Base-by-base conservation (phyloP, 2,888 invertebrate genomes). In the Microctonus hyperodae region DNA sequence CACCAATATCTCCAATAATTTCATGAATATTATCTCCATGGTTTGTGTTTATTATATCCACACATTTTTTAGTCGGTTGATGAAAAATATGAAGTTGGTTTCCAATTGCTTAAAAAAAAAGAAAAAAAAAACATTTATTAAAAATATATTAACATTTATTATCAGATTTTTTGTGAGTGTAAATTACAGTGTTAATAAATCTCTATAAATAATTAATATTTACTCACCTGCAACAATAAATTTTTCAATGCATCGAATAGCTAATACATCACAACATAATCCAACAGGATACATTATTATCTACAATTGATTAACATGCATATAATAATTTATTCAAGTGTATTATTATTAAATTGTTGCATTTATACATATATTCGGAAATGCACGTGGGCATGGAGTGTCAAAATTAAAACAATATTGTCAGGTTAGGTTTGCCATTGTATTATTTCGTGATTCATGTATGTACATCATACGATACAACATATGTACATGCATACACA, bases 21-120 rank as follows among this genome's bases (percentile, higher is more conserved):
- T 76, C 77, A 70, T 82, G 81, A 62, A 83, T 79, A 68, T 79
- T 81, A 64, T 78, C 75, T 2, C 77, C 73, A 65, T 79, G 74
- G 7, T 79, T 72, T 35, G 74, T 74, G 48, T 76, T 63, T 23
- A 78, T 68, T 68, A 76, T 78, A 6, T 48, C 50, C 23, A 72
- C 66, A 0, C 78, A 60, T 58, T 77, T 33, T 9, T 63, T 69
- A 28, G 69, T 74, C 2, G 40, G 65, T 64, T 68, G 67, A 20
- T 71, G 44, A 65, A 69, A 67, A 73, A 73, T 57, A 74, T 67
- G 31, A 74, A 76, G 3, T 78, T 68, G 37, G 66, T 75, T 63
- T 53, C 82, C 83, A 58, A 81, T 73, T 22, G 82, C 83, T 83
- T 62, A 11, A 72, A 73, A 67, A 59, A n/a, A 9, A 64, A 55